These are phyloP conservation scores for Metopolophium dirhodum DNA, from an alignment of 1,140 invertebrate species.

Conservation along the genomic window DNA sequence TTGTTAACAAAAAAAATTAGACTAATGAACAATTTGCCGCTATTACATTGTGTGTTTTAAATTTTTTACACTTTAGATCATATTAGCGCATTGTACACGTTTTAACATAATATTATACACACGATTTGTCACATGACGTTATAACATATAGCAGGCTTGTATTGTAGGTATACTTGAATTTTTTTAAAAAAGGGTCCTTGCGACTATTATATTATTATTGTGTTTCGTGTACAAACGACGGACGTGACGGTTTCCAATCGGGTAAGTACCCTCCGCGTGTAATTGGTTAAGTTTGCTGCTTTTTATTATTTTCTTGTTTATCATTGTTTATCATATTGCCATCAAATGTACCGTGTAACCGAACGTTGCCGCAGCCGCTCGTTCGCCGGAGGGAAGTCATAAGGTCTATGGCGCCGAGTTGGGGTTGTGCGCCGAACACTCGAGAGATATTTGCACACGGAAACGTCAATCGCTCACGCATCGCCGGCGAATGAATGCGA, in stretches of 20 bases:
- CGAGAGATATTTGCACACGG: conserved; percentile 31
- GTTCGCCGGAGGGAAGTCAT: not conserved
- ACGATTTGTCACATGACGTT: not conserved
- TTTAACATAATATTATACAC: not conserved
- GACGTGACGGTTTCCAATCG: conserved; percentile 13
- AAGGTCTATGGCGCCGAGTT: not conserved
- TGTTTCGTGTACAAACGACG: not conserved
- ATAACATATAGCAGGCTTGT: not conserved
- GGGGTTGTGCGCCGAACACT: not conserved
- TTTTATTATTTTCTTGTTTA: conserved; percentile 38
- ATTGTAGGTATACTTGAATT: not conserved
- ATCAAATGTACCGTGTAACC: conserved; percentile 34
- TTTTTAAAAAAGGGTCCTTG: not conserved
- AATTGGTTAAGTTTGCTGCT: conserved; percentile 13
- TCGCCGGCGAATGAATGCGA: conserved; percentile 2
- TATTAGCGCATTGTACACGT: not conserved
- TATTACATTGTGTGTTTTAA: not conserved
- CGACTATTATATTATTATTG: not conserved
- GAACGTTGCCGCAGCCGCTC: not conserved
- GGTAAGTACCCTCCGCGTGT: not conserved
- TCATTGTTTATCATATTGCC: conserved; percentile 25
- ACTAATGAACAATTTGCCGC: not conserved
- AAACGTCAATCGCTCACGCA: conserved; percentile 16
- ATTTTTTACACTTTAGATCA: not conserved
- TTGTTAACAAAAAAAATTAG: not conserved